Evolutionary conservation across 2,888 invertebrate species (phyloP).

Genomic region (Eumacrocentrus americanus): DNA sequence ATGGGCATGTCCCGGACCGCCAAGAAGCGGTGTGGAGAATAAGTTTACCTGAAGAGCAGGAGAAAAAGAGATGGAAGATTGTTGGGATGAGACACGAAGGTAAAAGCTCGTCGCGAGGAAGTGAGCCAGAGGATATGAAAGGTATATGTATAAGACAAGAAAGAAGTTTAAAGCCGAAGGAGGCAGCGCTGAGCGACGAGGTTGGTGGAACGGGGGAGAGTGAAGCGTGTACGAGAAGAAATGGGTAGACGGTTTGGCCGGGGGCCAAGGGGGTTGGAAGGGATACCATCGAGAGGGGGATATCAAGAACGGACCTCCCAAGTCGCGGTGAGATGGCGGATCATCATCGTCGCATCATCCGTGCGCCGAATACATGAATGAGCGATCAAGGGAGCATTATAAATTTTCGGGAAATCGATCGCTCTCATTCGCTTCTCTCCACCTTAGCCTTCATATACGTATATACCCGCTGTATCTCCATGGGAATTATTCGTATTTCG

Average conservation of each 20-base stretch:
- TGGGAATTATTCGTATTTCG: constrained; percentile 6
- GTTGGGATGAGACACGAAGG: constrained; percentile 22
- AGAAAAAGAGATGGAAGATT: constrained; percentile 11
- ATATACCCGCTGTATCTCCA: constrained; percentile 4
- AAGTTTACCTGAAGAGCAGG: constrained; percentile 25
- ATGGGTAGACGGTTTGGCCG: constrained; percentile 36
- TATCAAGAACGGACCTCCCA: constrained; percentile 63
- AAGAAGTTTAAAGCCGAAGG: constrained; percentile 33
- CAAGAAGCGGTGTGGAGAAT: background rate
- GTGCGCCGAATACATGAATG: constrained; percentile 54
- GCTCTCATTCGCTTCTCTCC: constrained; percentile 26
- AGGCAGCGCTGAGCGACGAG: constrained; percentile 39
- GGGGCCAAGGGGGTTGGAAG: constrained; percentile 49
- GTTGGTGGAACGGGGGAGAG: constrained; percentile 33
- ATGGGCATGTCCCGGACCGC: background rate
- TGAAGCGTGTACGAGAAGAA: constrained; percentile 37
- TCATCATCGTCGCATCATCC: constrained; percentile 61
- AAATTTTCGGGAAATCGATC: constrained; percentile 46
- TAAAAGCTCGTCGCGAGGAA: constrained; percentile 25
- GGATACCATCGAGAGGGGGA: constrained; percentile 41
- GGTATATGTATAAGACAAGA: constrained; percentile 27
- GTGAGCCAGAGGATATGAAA: constrained; percentile 24
- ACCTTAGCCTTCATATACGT: background rate
- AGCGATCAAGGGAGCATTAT: constrained; percentile 33
- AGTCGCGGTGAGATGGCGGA: constrained; percentile 62